Conservation (phyloP, 35 echinoderm and acorn worm genomes). For the Holothuria glaberrima region DNA sequence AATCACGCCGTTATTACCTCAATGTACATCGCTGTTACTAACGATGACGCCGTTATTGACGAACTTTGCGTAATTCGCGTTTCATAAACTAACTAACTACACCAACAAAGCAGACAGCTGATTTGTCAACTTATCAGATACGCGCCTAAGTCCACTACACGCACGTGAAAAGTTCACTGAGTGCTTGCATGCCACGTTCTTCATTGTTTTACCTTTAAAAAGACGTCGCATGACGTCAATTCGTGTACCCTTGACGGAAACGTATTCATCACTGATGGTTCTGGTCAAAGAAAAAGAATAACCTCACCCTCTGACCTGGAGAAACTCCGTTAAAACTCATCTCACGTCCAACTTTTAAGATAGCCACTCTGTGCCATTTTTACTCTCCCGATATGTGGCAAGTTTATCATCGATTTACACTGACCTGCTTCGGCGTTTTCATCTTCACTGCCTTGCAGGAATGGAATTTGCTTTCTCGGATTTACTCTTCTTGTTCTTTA, state of each 20-base stretch:
- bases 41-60: too few species aligned
- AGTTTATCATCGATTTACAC: not conserved
- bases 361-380: too few species aligned
- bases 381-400: not conserved
- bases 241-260: not conserved
- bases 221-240: not conserved
- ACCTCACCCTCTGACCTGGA: not conserved
- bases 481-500: not conserved
- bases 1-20: too few species aligned
- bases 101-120: too few species aligned
- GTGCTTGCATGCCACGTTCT: too few species aligned
- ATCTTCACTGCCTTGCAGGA: not conserved
- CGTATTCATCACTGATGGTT: not conserved
- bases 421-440: not conserved
- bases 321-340: not conserved
- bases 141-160: too few species aligned
- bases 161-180: too few species aligned
- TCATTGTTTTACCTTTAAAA: too few species aligned
- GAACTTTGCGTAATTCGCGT: too few species aligned
- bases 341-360: not conserved
- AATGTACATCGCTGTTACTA: too few species aligned
- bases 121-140: too few species aligned
- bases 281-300: slow-evolving; percentile 3
- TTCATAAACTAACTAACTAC: too few species aligned
- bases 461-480: not conserved